These are phyloP conservation scores for Uromys caudimaculatus DNA, from an alignment of 2,797 vertebrate species.

Conservation along the genomic window DNA sequence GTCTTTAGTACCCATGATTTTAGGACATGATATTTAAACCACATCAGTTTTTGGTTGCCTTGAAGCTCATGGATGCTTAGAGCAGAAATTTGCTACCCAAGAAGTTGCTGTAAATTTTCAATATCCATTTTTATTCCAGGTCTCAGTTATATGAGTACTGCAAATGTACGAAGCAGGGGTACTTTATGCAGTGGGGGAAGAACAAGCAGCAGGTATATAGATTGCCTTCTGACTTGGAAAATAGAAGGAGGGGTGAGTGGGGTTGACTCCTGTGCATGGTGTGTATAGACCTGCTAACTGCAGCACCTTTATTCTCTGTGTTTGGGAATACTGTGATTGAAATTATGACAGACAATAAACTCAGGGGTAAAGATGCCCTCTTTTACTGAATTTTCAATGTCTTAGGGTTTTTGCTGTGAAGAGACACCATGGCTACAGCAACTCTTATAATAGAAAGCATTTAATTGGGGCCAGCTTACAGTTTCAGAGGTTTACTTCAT, in stretches of 20 bases:
- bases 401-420: background rate
- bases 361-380: background rate
- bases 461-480: background rate
- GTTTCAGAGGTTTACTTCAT: background rate
- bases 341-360: background rate
- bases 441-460: background rate
- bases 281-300: background rate
- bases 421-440: background rate
- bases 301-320: background rate
- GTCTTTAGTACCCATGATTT: slow-evolving; percentile 56
- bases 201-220: slow-evolving; percentile 60
- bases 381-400: background rate
- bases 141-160: slow-evolving; percentile 1
- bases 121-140: slow-evolving; percentile 58
- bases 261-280: background rate
- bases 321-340: background rate
- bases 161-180: slow-evolving; percentile 44
- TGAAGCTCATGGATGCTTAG: slow-evolving; percentile 3
- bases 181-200: slow-evolving; percentile 53
- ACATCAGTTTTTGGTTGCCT: slow-evolving; percentile 35
- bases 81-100: slow-evolving; percentile 38
- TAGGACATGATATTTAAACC: slow-evolving; percentile 64
- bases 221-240: background rate
- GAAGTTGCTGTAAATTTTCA: slow-evolving; percentile 43
- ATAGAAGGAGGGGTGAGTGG: background rate